phyloP scores from a whole-genome alignment of 2,797 vertebrate genomes.

The Pogonophryne albipinna region DNA sequence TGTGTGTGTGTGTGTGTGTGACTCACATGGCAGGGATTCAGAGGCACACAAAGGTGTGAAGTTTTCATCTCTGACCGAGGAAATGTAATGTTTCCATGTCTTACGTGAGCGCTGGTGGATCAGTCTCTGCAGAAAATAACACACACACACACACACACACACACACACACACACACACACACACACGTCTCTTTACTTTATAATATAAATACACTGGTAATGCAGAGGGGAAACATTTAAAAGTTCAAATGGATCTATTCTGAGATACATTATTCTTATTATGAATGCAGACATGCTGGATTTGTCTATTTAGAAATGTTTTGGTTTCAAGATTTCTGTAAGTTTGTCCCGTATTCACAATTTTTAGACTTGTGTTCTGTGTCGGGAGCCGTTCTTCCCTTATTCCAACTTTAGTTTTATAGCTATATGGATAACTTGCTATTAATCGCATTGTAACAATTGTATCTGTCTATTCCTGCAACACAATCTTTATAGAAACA shows the following conservation, averaged over 20 bases:
- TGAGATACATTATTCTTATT: no score
- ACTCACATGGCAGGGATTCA: constrained; percentile 76
- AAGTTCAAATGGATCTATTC: no score
- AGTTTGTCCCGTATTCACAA: no score
- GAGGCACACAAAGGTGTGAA: constrained; percentile 27
- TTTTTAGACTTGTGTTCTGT: no score
- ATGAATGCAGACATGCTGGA: neutral
- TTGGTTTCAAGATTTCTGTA: neutral
- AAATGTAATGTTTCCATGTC: constrained; percentile 14
- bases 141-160: neutral
- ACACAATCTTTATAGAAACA: neutral
- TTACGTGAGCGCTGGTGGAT: constrained; percentile 19
- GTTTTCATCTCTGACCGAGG: constrained; percentile 42
- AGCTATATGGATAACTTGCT: neutral
- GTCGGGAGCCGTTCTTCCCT: no score
- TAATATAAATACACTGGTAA: neutral
- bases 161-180: neutral
- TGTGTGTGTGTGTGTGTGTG: constrained; percentile 23
- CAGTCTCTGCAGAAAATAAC: constrained; percentile 24
- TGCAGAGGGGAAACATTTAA: no score
- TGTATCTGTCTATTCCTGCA: no score
- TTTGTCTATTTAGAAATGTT: neutral
- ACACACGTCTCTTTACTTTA: neutral
- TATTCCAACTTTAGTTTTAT: no score
- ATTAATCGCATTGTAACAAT: neutral